phyloP scores from a whole-genome alignment of 2,888 invertebrate species.

The Platycheirus rosarum region DNA sequence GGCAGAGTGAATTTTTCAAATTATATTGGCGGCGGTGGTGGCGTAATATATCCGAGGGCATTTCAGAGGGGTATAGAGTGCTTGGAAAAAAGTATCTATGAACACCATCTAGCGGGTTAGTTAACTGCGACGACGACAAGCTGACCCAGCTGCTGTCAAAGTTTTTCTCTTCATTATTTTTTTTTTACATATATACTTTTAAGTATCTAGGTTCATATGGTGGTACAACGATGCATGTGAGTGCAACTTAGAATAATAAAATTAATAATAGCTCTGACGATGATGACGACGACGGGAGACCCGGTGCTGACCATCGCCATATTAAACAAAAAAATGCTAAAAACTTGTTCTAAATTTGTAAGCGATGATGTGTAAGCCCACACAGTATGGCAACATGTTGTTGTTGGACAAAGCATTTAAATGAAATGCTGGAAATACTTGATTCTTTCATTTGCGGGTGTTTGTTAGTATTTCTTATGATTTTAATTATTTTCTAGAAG shows the following conservation, averaged over 20 bases:
- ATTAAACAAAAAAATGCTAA: constrained; percentile 14
- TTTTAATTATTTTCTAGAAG: too few relatives aligned
- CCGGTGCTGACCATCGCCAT: constrained; percentile 20
- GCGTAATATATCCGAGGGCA: constrained; percentile 45
- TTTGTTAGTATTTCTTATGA: background rate
- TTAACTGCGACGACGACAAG: constrained; percentile 19
- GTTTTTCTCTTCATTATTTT: constrained; percentile 48
- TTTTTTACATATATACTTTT: background rate
- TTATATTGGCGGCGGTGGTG: constrained; percentile 39
- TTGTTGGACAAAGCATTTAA: background rate
- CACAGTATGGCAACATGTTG: constrained; percentile 40
- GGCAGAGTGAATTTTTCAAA: constrained; percentile 36
- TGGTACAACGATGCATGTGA: background rate
- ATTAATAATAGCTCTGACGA: constrained; percentile 60
- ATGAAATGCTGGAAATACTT: background rate
- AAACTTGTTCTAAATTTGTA: constrained; percentile 67
- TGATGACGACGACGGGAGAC: constrained; percentile 23
- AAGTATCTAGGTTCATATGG: constrained; percentile 3
- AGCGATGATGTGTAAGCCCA: constrained; percentile 55
- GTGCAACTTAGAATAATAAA: constrained; percentile 47
- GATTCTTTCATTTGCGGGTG: background rate
- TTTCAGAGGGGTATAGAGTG: constrained; percentile 25
- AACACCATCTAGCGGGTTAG: background rate
- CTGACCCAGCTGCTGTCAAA: constrained; percentile 58
- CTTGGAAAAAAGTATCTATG: constrained; percentile 22